phyloP scores from a whole-genome alignment of 2,113 vertebrate species.

The Indicator maculatus region DNA sequence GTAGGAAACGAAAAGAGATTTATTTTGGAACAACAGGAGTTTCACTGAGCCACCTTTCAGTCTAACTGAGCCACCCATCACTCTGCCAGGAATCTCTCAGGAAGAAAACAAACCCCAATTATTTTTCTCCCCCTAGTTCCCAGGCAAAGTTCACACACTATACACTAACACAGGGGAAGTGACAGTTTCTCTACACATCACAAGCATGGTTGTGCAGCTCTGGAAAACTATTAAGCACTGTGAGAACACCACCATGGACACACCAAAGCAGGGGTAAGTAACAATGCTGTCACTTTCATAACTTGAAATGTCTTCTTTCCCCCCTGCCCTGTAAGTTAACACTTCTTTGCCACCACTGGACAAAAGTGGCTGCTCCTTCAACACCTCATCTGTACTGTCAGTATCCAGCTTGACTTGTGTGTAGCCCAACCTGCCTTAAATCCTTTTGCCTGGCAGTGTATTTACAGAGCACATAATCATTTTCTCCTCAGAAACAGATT shows the following conservation, averaged over 20 bases:
- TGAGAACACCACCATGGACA: neutral
- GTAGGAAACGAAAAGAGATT: neutral
- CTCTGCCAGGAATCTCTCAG: neutral
- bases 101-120: neutral
- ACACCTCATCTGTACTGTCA: neutral
- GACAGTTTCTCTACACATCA: neutral
- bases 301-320: neutral
- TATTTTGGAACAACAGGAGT: neutral
- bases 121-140: neutral
- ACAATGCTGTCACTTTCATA: neutral
- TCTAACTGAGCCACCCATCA: neutral
- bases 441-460: neutral
- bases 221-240: neutral
- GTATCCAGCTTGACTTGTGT: neutral
- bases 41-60: neutral
- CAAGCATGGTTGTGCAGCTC: neutral
- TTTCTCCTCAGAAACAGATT: neutral
- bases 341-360: too few species aligned
- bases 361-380: too few species aligned
- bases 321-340: too few species aligned
- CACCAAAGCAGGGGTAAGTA: neutral
- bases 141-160: neutral
- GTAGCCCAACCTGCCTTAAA: neutral
- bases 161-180: neutral
- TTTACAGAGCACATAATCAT: neutral